phyloP scores from a whole-genome alignment of 2,797 vertebrate genomes.

The Tiaroga cobitis region DNA sequence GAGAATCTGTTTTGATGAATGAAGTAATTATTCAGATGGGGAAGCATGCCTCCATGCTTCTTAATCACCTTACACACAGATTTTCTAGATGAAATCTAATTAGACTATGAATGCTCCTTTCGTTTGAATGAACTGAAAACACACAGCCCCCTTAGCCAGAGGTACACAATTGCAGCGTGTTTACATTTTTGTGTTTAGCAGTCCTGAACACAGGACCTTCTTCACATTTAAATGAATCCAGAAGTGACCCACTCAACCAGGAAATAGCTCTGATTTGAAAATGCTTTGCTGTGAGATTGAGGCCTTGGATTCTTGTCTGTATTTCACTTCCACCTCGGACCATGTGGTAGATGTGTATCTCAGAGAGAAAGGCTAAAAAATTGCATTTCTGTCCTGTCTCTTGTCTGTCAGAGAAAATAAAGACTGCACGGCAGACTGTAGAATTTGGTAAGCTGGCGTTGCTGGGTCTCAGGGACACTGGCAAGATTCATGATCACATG shows the following conservation, averaged over 20 bases:
- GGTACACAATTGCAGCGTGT: conserved; percentile 31
- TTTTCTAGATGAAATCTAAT: conserved; percentile 43
- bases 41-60: conserved; percentile 28
- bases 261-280: conserved; percentile 68
- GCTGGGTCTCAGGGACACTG: conserved; percentile 36
- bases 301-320: conserved; percentile 42
- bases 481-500: conserved; percentile 64
- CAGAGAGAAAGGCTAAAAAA: conserved; percentile 41
- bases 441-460: conserved; percentile 36
- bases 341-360: conserved; percentile 38
- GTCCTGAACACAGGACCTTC: conserved; percentile 38
- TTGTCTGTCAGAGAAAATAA: not conserved
- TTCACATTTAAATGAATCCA: conserved; percentile 70
- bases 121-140: conserved; percentile 20
- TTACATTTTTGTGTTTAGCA: conserved; percentile 43
- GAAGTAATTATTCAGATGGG: conserved; percentile 46
- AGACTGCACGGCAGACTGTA: not conserved
- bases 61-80: conserved; percentile 46
- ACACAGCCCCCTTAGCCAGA: not conserved
- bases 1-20: conserved; percentile 32
- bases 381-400: conserved; percentile 29
- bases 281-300: conserved; percentile 66
- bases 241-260: conserved; percentile 70
- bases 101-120: conserved; percentile 33
- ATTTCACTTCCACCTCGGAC: conserved; percentile 38